phyloP scores from a whole-genome alignment of 2,888 invertebrate genomes.

The Cheilosia vernalis region DNA sequence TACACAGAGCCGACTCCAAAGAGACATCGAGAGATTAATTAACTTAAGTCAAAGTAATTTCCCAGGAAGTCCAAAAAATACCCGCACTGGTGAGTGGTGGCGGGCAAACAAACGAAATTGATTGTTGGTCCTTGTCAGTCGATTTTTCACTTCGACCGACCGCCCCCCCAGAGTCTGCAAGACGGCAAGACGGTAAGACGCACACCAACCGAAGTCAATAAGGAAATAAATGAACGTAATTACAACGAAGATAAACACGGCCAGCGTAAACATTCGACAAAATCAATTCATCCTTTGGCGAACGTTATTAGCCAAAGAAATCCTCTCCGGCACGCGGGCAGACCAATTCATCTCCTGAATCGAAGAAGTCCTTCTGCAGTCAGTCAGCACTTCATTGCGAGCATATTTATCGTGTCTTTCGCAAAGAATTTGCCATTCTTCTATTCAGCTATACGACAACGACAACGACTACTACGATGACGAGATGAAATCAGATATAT shows the following conservation, averaged over 20 bases:
- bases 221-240: slow-evolving; percentile 77
- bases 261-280: slow-evolving; percentile 72
- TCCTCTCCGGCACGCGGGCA: slow-evolving; percentile 11
- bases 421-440: slow-evolving; percentile 61
- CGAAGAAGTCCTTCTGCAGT: slow-evolving; percentile 70
- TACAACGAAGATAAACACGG: slow-evolving; percentile 78
- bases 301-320: slow-evolving; percentile 72
- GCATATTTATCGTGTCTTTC: slow-evolving; percentile 73
- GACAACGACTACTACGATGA: slow-evolving; percentile 30
- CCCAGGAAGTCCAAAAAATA: slow-evolving; percentile 68
- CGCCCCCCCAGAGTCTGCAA: slow-evolving; percentile 5
- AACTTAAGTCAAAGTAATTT: slow-evolving; percentile 83
- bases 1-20: slow-evolving; percentile 1
- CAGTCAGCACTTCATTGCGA: slow-evolving; percentile 73
- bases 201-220: slow-evolving; percentile 76
- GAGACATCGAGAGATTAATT: slow-evolving; percentile 81
- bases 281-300: slow-evolving; percentile 73
- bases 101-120: slow-evolving; percentile 73
- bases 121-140: slow-evolving; percentile 76
- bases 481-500: slow-evolving; percentile 73
- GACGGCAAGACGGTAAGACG: neutral
- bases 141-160: slow-evolving; percentile 75
- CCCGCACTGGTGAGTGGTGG: slow-evolving; percentile 27
- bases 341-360: slow-evolving; percentile 65
- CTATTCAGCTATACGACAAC: slow-evolving; percentile 8